Percentiles rank a stretch among this genome's conserved stretches.
Conservation (phyloP, 2,888 invertebrate species). For the Plagodis pulveraria region DNA sequence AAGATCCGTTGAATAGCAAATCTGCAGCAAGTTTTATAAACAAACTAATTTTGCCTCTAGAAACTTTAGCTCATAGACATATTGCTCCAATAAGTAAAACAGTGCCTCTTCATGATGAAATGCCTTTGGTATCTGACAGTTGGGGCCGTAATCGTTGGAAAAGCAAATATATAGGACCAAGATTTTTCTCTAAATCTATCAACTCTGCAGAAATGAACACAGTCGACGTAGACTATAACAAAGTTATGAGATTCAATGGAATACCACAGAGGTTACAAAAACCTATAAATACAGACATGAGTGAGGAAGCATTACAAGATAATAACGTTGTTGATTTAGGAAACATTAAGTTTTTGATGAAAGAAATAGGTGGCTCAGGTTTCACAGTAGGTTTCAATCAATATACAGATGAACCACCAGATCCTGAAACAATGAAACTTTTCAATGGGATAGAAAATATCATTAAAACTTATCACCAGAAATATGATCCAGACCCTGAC, state of each 20-base stretch:
- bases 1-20: conserved; percentile 57
- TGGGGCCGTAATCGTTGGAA: conserved; percentile 53
- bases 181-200: conserved; percentile 60
- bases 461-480: conserved; percentile 62
- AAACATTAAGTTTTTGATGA: conserved; percentile 62
- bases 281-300: conserved; percentile 56
- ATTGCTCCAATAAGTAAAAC: conserved; percentile 61
- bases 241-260: conserved; percentile 50
- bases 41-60: conserved; percentile 42
- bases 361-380: conserved; percentile 70
- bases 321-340: conserved; percentile 52
- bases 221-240: conserved; percentile 59
- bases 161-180: conserved; percentile 46
- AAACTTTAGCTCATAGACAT: conserved; percentile 50
- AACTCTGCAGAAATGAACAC: conserved; percentile 68
- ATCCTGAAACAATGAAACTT: conserved; percentile 63
- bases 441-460: conserved; percentile 69
- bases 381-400: conserved; percentile 73
- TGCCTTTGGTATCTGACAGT: conserved; percentile 45
- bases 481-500: conserved; percentile 43
- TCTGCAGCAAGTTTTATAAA: conserved; percentile 34
- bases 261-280: conserved; percentile 67
- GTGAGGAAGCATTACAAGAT: conserved; percentile 38
- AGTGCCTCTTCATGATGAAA: conserved; percentile 32
- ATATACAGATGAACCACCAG: conserved; percentile 67